Base-by-base conservation (phyloP, 2,888 invertebrate genomes). In the Petrophora chlorosata region DNA sequence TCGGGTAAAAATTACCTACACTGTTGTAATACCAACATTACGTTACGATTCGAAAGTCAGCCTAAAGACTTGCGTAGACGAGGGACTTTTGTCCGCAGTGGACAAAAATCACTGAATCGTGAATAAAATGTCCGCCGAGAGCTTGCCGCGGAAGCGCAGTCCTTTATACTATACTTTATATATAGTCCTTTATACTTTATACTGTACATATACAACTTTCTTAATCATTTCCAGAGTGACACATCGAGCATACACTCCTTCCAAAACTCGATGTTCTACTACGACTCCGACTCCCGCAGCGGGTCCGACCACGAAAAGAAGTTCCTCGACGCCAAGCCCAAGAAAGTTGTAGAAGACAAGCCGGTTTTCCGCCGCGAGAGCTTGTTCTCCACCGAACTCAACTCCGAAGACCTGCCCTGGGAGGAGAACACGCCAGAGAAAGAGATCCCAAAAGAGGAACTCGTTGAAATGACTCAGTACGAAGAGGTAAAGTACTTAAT, bases 401-500 rank as follows among this genome's bases (percentile, higher is more conserved):
- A 88, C 50, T 84, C 85, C 0, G 56, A 73, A 0, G 79, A 76
- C 5, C 50, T 73, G 43, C 91, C 91, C 0, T 91, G 91, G 91
- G 51, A 78, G 0, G 74, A 76, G 5, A 41, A 29, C 7, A 38
- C 57, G 0, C 64, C 63, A 0, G 71, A 43, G 22, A 23, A 39
- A 19, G 22, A 42, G 4, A 45, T 68, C 13, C 49, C 64, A 0
- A 61, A 59, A 3, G 62, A 66, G 0, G 69, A 75, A 16, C 23
- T 87, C 2, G 79, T 85, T 0, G 74, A 76, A 12, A 70, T 87
- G 67, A 76, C 78, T 0, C 84, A 81, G 39, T 91, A 91, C 56
- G 85, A 87, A 34, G 90, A 91, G 60, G 67, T 90, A 8, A 89
- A 91, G 56, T 63, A 88, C 15, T 52, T 91, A 58, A 90, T n/a